These are phyloP conservation scores for Oscheius sp. DNA, from an alignment of 2,888 invertebrate genomes.

Conservation along the genomic window DNA sequence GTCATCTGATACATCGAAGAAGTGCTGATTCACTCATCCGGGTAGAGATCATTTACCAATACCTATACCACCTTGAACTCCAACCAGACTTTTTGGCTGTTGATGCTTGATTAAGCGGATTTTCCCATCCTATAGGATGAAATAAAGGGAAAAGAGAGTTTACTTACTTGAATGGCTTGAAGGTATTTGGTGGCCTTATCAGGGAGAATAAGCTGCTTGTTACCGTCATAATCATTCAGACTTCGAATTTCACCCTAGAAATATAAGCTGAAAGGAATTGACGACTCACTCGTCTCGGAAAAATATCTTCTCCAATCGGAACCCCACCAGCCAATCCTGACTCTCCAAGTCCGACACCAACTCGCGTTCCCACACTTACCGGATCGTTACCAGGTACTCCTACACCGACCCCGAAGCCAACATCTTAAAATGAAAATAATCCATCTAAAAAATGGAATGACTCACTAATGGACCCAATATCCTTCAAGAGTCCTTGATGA, in stretches of 20 bases:
- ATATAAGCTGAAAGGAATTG: no score
- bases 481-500: conserved; percentile 49
- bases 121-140: conserved; percentile 39
- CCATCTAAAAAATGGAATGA: not conserved
- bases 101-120: conserved; percentile 40
- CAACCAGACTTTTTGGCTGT: conserved; percentile 40
- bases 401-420: conserved; percentile 57
- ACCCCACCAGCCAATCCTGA: conserved; percentile 56
- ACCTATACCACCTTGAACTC: conserved; percentile 48
- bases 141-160: not conserved
- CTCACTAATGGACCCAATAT: conserved; percentile 46
- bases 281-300: conserved; percentile 40
- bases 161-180: conserved; percentile 34
- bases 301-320: conserved; percentile 47
- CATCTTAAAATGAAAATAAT: conserved; percentile 35
- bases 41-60: conserved; percentile 29
- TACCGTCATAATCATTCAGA: conserved; percentile 60
- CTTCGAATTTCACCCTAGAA: conserved; percentile 55
- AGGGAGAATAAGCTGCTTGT: conserved; percentile 55
- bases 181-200: conserved; percentile 49
- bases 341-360: conserved; percentile 53
- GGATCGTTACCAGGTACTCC: conserved; percentile 58
- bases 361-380: conserved; percentile 51
- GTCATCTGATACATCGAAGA: no score
- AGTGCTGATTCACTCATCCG: no score